Conservation (phyloP, 2,888 invertebrate genomes). For the Heterodera filipjevi region DNA sequence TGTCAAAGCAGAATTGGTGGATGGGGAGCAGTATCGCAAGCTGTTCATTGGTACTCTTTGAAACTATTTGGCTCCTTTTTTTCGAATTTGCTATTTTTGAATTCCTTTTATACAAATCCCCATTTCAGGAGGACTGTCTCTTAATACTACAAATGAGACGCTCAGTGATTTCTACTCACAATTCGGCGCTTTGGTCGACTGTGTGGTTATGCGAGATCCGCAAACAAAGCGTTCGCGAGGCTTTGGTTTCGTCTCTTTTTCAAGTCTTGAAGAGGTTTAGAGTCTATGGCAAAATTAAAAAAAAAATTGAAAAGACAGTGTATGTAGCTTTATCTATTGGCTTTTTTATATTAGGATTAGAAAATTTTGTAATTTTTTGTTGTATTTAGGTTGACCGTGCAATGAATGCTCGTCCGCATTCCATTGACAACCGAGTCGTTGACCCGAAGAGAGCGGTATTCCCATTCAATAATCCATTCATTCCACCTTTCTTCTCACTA, state of each 20-base stretch:
- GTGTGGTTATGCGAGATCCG: slow-evolving; percentile 94
- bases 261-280: slow-evolving; percentile 66
- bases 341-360: no score
- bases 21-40: slow-evolving; percentile 54
- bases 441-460: slow-evolving; percentile 89
- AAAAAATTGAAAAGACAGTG: no score
- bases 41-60: slow-evolving; percentile 51
- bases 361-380: neutral
- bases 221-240: slow-evolving; percentile 91
- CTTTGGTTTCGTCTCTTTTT: slow-evolving; percentile 97
- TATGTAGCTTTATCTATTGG: no score
- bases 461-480: neutral
- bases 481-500: neutral
- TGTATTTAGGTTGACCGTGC: slow-evolving; percentile 82
- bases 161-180: slow-evolving; percentile 79
- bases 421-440: slow-evolving; percentile 89
- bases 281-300: neutral
- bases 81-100: neutral
- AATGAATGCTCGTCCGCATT: slow-evolving; percentile 80
- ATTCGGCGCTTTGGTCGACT: slow-evolving; percentile 95
- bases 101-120: neutral
- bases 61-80: neutral
- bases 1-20: neutral
- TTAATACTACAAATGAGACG: slow-evolving; percentile 58
- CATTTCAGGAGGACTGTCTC: slow-evolving; percentile 47